phyloP scores from a whole-genome alignment of 2,113 vertebrate species.

The Strigops habroptila region DNA sequence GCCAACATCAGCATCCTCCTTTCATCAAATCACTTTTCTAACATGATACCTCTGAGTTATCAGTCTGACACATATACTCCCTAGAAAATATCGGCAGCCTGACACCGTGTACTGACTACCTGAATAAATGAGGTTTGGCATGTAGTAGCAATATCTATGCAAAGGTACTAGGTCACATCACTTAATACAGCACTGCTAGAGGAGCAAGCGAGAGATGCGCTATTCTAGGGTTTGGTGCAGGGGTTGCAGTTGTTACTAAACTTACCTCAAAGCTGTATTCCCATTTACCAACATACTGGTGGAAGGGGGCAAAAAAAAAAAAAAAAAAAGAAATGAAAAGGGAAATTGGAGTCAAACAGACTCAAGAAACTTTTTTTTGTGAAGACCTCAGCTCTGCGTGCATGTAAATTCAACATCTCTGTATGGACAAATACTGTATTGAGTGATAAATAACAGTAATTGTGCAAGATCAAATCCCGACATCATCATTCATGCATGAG shows the following conservation, averaged over 20 bases:
- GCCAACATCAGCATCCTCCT: neutral
- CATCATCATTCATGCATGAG: accelerated
- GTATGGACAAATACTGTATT: accelerated
- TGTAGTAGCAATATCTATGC: neutral
- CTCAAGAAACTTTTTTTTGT: neutral
- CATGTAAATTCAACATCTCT: neutral
- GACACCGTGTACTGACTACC: neutral
- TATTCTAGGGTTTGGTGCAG: neutral
- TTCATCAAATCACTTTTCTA: neutral
- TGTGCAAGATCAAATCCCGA: neutral
- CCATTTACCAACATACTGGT: conserved; percentile 92
- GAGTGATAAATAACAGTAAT: accelerated
- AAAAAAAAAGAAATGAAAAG: neutral
- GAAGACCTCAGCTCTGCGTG: neutral
- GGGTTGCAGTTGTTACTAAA: neutral
- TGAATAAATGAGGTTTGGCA: neutral
- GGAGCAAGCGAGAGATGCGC: neutral
- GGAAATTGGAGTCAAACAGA: neutral
- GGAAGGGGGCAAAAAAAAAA: neutral
- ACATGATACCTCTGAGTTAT: neutral
- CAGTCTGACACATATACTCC: neutral
- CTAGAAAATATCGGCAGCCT: neutral
- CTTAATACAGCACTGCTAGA: neutral
- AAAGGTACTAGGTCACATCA: neutral
- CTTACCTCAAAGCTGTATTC: conserved; percentile 97